A percentile compares a stretch with the other conserved stretches of the same genome.
Evolutionary conservation across 2,113 vertebrate genomes (phyloP).

Genomic region (Helogale parvula): DNA sequence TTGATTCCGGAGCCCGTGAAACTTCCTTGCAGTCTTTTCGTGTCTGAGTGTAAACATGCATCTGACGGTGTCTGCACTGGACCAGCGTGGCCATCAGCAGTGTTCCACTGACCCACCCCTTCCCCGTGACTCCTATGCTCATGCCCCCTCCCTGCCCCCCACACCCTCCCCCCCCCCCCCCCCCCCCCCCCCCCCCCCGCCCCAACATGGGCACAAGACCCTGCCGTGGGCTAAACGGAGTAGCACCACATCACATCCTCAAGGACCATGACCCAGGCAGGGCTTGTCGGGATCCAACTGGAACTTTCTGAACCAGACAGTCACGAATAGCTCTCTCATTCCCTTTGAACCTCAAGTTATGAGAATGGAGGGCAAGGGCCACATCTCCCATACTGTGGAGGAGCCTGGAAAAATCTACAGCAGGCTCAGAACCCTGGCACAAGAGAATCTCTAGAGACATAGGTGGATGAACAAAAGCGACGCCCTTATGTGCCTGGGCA

Average conservation of each 20-base stretch:
- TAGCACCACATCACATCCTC: neutral
- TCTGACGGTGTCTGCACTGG: neutral
- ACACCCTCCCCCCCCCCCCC: too few relatives aligned
- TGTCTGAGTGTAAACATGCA: too few relatives aligned
- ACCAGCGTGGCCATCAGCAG: neutral
- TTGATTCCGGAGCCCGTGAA: neutral
- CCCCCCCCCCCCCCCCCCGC: too few relatives aligned
- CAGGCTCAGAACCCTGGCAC: neutral
- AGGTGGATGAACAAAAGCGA: accelerated
- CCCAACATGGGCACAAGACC: neutral
- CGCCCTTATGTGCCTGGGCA: neutral
- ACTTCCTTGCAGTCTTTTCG: neutral
- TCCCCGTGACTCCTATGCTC: too few relatives aligned
- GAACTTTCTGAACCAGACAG: neutral
- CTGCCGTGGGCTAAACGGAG: neutral
- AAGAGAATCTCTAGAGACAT: neutral
- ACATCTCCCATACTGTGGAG: neutral
- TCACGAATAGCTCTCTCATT: neutral
- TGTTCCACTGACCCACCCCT: too few relatives aligned
- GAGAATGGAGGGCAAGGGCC: neutral
- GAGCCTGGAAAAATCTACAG: neutral
- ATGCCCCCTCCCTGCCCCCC: neutral
- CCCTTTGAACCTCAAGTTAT: neutral
- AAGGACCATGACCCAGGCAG: neutral
- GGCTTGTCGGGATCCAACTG: neutral